phyloP scores from a whole-genome alignment of 2,797 vertebrate species.

The Sphenopsis melanotis region DNA sequence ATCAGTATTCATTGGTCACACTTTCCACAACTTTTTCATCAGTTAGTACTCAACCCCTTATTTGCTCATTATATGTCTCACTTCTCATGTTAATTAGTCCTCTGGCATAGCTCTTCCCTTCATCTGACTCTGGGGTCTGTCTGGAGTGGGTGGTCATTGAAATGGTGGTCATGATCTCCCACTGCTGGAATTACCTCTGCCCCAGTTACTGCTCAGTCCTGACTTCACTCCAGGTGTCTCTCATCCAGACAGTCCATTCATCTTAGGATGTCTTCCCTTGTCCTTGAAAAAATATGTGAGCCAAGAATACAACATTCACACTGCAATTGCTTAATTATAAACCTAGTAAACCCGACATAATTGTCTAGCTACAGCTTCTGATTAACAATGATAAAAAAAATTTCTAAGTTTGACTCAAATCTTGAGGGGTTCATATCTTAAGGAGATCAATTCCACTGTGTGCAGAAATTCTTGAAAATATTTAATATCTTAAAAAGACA shows the following conservation, averaged over 20 bases:
- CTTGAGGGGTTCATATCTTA: not conserved
- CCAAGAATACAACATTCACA: not conserved
- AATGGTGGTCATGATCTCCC: accelerated
- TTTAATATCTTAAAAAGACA: not conserved
- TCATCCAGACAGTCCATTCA: not conserved
- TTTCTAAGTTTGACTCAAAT: not conserved
- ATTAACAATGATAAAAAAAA: not conserved
- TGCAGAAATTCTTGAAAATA: not conserved
- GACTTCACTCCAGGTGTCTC: not conserved
- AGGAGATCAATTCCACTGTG: not conserved
- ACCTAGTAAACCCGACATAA: not conserved
- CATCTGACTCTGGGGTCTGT: not conserved
- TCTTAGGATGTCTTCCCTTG: not conserved
- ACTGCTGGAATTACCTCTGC: not conserved
- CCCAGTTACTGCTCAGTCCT: not conserved
- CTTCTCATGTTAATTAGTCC: not conserved
- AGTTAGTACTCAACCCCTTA: not conserved
- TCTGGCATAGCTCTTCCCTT: not conserved
- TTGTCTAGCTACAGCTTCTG: not conserved
- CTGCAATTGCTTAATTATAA: not conserved
- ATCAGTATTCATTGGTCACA: too few species aligned
- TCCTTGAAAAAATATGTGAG: not conserved
- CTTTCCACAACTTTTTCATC: not conserved
- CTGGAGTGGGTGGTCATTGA: not conserved
- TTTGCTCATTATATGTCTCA: not conserved